These are phyloP conservation scores for Caradrina clavipalpis DNA, from an alignment of 2,888 invertebrate species.

Conservation along the genomic window DNA sequence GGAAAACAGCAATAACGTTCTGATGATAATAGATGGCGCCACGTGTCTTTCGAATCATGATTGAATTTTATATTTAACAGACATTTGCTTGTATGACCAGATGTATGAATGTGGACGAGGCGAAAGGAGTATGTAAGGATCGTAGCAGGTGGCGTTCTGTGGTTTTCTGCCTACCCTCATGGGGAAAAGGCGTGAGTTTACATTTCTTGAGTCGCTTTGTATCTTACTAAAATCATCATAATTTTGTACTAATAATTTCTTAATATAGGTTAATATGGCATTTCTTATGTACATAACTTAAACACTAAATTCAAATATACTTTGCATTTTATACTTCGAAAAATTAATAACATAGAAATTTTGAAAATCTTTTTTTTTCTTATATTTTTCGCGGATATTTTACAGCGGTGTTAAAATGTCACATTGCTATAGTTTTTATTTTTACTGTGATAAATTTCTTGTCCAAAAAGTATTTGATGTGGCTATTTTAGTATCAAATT, in stretches of 20 bases:
- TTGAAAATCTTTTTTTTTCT: constrained; percentile 20
- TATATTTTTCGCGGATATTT: constrained; percentile 26
- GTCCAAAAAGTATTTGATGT: background rate
- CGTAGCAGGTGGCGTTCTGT: too few species aligned
- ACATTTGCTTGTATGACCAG: too few species aligned
- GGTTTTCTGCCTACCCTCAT: too few species aligned
- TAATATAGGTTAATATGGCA: constrained; percentile 76
- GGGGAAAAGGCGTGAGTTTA: too few species aligned
- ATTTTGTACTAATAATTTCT: constrained; percentile 63
- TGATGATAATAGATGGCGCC: too few species aligned
- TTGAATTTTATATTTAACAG: too few species aligned
- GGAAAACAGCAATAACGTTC: too few species aligned
- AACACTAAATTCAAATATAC: constrained; percentile 43
- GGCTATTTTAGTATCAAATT: too few species aligned
- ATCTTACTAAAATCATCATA: background rate
- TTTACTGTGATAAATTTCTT: background rate
- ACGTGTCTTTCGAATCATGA: too few species aligned
- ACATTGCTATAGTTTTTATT: too few species aligned
- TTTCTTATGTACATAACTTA: constrained; percentile 67
- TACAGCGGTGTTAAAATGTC: constrained; percentile 12
- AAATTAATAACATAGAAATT: constrained; percentile 38
- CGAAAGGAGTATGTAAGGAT: too few species aligned
- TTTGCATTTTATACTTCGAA: constrained; percentile 36
- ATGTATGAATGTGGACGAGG: too few species aligned
- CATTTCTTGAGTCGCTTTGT: background rate